Evolutionary conservation across 2,888 invertebrate species (phyloP), one percentile per base, ranked within the genome.

Genomic region (Andrena haemorrhoa): DNA sequence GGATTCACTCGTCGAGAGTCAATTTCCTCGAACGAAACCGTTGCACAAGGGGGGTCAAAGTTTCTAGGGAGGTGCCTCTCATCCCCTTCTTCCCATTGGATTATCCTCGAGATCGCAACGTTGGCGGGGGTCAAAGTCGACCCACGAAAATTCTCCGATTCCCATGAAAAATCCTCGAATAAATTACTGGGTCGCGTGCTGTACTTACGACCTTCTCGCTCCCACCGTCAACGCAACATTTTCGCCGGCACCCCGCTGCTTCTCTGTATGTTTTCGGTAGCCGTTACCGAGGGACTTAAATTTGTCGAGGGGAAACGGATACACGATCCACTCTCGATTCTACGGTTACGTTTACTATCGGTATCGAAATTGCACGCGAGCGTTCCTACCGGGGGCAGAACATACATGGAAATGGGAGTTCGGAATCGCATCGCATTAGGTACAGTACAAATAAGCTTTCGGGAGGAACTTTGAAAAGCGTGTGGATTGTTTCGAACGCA

Each of bases 1-100:
- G 61, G 70, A 75, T 72, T 72, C 75, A 72, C 83, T 81, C 73
- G 80, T 83, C 76, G 80, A 87, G 85, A 89, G 88, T 89, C 88
- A 89, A 89, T 90, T 89, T 89, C 85, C 86, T 75, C 79, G 76
- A 84, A 86, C 77, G 86, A 86, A 87, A 86, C 78, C 68, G 68
- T 66, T 75, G 79, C 66, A 68, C 60, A 71, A 12, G 61, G 41
- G 75, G 41, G 66, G 65, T 47, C 71, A 26, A 66, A 71, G 63
- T 85, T 86, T 79, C 72, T 70, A 51, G 53, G 66, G 20, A 75
- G 61, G 51, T 75, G 77, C 68, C 69, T 76, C 35, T 71, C 33
- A 29, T 73, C 71, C 16, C 56, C 29, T 68, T 16, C 33, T 66
- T 58, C 63, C 16, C 31, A 72, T 29, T 66, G 61, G 12, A 49